Conservation (phyloP, 2,113 vertebrate species). For the Chascanopsetta lugubris region DNA sequence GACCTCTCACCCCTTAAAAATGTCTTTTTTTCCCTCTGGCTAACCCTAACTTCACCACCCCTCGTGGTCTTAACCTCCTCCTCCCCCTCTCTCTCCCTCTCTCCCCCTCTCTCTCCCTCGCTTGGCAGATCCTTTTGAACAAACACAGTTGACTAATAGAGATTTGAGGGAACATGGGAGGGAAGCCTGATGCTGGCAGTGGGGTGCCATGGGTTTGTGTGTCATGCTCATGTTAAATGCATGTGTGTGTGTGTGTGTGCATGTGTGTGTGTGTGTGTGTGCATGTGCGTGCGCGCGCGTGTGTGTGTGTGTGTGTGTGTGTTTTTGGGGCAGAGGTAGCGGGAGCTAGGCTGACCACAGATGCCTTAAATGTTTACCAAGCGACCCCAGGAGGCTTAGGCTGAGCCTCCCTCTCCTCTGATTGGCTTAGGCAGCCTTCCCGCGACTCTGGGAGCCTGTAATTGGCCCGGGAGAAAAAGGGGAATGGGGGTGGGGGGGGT, state of each 20-base stretch:
- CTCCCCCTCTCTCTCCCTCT: too few species aligned
- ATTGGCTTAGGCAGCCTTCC: constrained; percentile 62
- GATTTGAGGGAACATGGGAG: constrained; percentile 40
- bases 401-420: constrained; percentile 66
- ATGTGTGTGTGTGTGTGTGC: constrained; percentile 10
- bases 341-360: constrained; percentile 57
- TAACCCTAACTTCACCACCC: constrained; percentile 25
- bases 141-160: constrained; percentile 62
- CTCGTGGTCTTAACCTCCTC: constrained; percentile 22
- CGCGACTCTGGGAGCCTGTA: constrained; percentile 25
- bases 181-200: constrained; percentile 44
- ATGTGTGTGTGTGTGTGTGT: constrained; percentile 9
- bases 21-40: constrained; percentile 44
- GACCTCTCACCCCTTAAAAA: constrained; percentile 57
- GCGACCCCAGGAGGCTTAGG: constrained; percentile 52
- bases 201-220: constrained; percentile 35
- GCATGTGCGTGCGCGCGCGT: constrained; percentile 1
- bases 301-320: constrained; percentile 5
- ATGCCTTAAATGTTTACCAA: constrained; percentile 71
- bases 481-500: constrained; percentile 36
- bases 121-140: constrained; percentile 41
- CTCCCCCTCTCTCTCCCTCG: too few species aligned
- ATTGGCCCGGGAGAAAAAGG: constrained; percentile 46
- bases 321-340: constrained; percentile 56
- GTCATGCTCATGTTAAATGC: constrained; percentile 18